These are phyloP conservation scores for Bagarius yarrelli DNA, from an alignment of 2,113 vertebrate genomes.

Conservation along the genomic window DNA sequence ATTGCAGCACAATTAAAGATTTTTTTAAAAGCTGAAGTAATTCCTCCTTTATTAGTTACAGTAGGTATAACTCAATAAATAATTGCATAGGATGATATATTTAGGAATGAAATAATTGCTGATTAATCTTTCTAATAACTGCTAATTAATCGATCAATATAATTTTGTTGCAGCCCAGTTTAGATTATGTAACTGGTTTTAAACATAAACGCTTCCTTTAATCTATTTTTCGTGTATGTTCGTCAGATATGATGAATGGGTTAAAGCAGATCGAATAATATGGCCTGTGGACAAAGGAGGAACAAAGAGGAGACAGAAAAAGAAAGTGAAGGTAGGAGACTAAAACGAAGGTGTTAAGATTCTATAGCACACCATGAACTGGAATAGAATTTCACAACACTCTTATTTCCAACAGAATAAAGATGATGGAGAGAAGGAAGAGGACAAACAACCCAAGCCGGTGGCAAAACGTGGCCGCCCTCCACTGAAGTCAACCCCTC, in stretches of 20 bases:
- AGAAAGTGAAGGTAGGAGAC: conserved; percentile 80
- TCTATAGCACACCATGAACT: background rate
- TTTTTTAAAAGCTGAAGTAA: too few relatives aligned
- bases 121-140: too few relatives aligned
- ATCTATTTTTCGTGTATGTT: conserved; percentile 34
- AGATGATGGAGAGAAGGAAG: conserved; percentile 83
- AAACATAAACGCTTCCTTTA: background rate
- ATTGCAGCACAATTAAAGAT: too few relatives aligned
- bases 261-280: conserved; percentile 96
- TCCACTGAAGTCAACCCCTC: conserved; percentile 82
- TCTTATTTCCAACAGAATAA: conserved; percentile 75
- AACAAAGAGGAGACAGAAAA: conserved; percentile 89
- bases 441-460: conserved; percentile 75
- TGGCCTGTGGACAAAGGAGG: conserved; percentile 93
- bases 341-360: background rate
- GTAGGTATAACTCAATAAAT: too few relatives aligned
- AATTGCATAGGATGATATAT: too few relatives aligned
- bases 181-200: background rate
- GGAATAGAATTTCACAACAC: background rate
- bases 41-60: too few relatives aligned
- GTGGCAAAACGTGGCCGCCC: conserved; percentile 84
- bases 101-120: too few relatives aligned
- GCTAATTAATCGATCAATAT: too few relatives aligned
- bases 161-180: too few relatives aligned
- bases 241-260: conserved; percentile 95